Evolutionary conservation across 1,140 invertebrate species (phyloP).

Genomic region (Neodiprion virginianus): DNA sequence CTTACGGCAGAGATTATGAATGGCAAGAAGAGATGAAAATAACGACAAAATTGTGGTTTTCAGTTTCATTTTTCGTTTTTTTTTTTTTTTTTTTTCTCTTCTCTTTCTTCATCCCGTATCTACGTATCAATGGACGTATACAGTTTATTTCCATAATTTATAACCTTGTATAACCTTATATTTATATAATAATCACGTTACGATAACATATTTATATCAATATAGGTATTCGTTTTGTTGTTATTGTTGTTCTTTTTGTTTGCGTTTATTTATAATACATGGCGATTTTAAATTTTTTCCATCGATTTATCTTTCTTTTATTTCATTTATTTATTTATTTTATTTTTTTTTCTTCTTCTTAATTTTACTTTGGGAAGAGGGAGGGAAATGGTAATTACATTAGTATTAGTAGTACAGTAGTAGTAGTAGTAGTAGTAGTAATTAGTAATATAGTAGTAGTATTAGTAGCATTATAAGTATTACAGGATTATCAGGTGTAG

Average conservation of each 20-base stretch:
- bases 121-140: slow-evolving; percentile 29
- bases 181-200: slow-evolving; percentile 14
- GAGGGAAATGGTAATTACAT: too few species aligned
- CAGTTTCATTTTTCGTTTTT: too few species aligned
- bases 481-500: too few species aligned
- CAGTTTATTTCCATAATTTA: slow-evolving; percentile 29
- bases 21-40: too few species aligned
- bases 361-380: too few species aligned
- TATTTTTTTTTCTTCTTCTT: too few species aligned
- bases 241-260: background rate
- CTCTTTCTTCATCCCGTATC: background rate
- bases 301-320: background rate
- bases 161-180: slow-evolving; percentile 1
- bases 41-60: too few species aligned
- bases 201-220: background rate
- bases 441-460: too few species aligned
- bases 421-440: too few species aligned
- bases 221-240: slow-evolving; percentile 11
- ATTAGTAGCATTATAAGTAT: too few species aligned
- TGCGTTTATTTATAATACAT: slow-evolving; percentile 18
- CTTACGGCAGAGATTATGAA: too few species aligned
- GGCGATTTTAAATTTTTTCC: background rate
- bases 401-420: too few species aligned
- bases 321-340: background rate
- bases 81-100: background rate